A percentile compares a stretch with the other conserved stretches of the same genome.
phyloP scores from a whole-genome alignment of 2,797 vertebrate species.

The Paedocypris micromegethes region DNA sequence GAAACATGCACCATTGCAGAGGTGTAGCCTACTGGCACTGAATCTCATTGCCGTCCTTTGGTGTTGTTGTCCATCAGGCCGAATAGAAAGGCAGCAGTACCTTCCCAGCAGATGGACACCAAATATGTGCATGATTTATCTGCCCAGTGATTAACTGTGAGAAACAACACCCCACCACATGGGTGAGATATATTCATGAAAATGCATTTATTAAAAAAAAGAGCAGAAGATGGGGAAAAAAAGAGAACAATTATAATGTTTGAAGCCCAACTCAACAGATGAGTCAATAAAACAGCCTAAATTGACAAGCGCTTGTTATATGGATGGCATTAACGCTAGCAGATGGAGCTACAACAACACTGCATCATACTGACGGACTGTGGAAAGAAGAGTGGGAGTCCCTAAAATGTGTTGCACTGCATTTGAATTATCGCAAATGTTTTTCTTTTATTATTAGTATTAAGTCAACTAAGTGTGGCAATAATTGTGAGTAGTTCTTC shows the following conservation, averaged over 20 bases:
- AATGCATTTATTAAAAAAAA: conserved; percentile 70
- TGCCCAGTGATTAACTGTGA: conserved; percentile 73
- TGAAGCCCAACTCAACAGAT: conserved; percentile 62
- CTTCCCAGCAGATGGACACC: conserved; percentile 74
- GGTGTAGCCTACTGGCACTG: conserved; percentile 56
- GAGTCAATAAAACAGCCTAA: conserved; percentile 71
- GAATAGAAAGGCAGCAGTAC: conserved; percentile 62
- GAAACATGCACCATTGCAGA: conserved; percentile 46
- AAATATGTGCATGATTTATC: conserved; percentile 75
- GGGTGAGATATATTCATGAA: conserved; percentile 70
- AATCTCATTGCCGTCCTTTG: conserved; percentile 59
- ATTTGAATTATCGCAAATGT: conserved; percentile 30
- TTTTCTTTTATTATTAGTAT: neutral
- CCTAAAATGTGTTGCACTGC: conserved; percentile 51
- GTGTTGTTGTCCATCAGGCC: conserved; percentile 66
- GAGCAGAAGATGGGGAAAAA: conserved; percentile 28
- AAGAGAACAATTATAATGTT: conserved; percentile 61
- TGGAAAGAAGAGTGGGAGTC: conserved; percentile 63
- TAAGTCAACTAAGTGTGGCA: conserved; percentile 10
- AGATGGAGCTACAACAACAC: conserved; percentile 63
- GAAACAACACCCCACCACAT: conserved; percentile 72
- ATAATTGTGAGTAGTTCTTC: neutral
- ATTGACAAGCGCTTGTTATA: conserved; percentile 71
- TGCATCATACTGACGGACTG: conserved; percentile 48
- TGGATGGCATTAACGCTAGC: conserved; percentile 64